Evolutionary conservation across 1,140 invertebrate species (phyloP).

Genomic region (Drosophila seguyi): DNA sequence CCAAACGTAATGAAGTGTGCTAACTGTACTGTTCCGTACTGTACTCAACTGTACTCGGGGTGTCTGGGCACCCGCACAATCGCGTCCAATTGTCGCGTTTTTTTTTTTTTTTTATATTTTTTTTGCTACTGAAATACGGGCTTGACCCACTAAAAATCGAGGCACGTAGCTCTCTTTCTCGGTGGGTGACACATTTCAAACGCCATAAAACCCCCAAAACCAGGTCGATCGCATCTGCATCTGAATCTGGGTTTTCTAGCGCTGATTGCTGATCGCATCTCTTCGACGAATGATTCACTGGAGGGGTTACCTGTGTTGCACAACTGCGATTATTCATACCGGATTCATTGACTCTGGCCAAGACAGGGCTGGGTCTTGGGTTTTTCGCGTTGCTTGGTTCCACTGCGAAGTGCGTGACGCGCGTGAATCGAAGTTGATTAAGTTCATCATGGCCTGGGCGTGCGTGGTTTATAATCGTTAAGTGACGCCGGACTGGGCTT

Average conservation of each 20-base stretch:
- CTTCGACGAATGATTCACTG: constrained; percentile 47
- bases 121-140: constrained; percentile 46
- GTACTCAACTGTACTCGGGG: not conserved
- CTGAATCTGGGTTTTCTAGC: constrained; percentile 20
- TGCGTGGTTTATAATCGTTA: constrained; percentile 33
- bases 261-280: constrained; percentile 18
- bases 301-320: constrained; percentile 33
- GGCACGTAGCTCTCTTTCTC: not conserved
- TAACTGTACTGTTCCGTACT: constrained; percentile 28
- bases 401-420: constrained; percentile 59
- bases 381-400: constrained; percentile 35
- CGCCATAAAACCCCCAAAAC: constrained; percentile 2
- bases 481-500: constrained; percentile 30
- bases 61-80: constrained; percentile 39
- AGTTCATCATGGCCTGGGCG: constrained; percentile 42
- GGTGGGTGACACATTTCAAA: constrained; percentile 38
- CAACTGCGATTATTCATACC: constrained; percentile 73
- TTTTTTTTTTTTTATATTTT: constrained; percentile 21
- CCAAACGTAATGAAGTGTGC: constrained; percentile 58
- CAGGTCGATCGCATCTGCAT: constrained; percentile 25
- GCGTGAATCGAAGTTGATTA: constrained; percentile 66
- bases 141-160: constrained; percentile 37
- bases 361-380: constrained; percentile 27
- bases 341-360: constrained; percentile 49
- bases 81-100: constrained; percentile 24